Conservation (phyloP, 2,113 vertebrate species). For the Mola mola region DNA sequence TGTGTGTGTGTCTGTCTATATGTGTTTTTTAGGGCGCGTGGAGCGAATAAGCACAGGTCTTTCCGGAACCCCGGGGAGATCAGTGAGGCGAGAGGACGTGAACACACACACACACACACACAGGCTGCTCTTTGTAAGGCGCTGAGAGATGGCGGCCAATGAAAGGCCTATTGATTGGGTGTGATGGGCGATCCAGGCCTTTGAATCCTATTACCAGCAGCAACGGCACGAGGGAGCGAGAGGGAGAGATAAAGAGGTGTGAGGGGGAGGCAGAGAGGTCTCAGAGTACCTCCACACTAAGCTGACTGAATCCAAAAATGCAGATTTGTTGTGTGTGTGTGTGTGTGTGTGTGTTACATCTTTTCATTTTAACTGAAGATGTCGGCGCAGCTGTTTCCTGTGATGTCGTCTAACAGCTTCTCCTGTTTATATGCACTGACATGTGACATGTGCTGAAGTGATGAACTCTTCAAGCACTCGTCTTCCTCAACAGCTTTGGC, state of each 20-base stretch:
- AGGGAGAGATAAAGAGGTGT: slow-evolving; percentile 1
- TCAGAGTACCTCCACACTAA: neutral
- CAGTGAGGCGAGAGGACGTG: slow-evolving; percentile 71
- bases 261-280: slow-evolving; percentile 1
- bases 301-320: slow-evolving; percentile 3
- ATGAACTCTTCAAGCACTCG: too few species aligned
- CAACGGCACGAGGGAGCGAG: slow-evolving; percentile 52
- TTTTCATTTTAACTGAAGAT: too few species aligned
- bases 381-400: neutral
- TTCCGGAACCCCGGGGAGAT: slow-evolving; percentile 81
- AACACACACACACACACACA: slow-evolving; percentile 58
- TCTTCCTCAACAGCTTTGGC: too few species aligned
- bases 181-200: slow-evolving; percentile 81
- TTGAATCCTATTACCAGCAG: slow-evolving; percentile 83
- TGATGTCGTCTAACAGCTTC: too few species aligned
- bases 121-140: slow-evolving; percentile 79
- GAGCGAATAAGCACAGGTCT: slow-evolving; percentile 71
- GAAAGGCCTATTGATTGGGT: slow-evolving; percentile 85
- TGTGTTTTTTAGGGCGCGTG: slow-evolving; percentile 56
- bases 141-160: slow-evolving; percentile 82
- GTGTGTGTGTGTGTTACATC: too few species aligned
- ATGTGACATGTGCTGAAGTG: too few species aligned
- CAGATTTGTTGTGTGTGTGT: too few species aligned
- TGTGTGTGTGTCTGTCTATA: slow-evolving; percentile 32
- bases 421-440: too few species aligned